Conservation (phyloP, 2,888 invertebrate species). For the Aporophyla lueneburgensis region DNA sequence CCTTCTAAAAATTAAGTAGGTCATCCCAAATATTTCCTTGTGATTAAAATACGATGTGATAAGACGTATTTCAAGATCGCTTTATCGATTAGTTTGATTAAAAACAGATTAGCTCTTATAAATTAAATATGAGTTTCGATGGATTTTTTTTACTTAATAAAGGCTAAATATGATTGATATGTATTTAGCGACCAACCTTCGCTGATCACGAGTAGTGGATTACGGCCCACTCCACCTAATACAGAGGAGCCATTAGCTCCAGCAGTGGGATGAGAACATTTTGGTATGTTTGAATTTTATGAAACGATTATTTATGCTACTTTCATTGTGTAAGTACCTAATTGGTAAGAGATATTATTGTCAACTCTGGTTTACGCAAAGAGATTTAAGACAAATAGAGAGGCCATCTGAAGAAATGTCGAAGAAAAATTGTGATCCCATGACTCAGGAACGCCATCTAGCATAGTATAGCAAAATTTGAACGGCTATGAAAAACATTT, state of each 20-base stretch:
- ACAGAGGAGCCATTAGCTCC: no score
- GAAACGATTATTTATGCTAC: background rate
- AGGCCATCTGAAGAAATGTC: no score
- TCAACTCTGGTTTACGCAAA: background rate
- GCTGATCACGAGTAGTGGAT: background rate
- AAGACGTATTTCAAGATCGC: background rate
- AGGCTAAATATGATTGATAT: background rate
- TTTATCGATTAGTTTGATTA: background rate
- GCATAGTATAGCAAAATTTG: no score
- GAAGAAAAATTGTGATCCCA: no score
- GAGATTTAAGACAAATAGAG: no score
- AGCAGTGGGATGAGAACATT: background rate
- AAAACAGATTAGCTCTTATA: background rate
- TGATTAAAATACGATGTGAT: background rate
- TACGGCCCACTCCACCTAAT: background rate
- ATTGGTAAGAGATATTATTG: no score
- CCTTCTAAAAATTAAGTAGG: background rate
- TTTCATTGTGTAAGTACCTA: background rate
- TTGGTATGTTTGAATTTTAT: no score
- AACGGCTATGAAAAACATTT: no score
- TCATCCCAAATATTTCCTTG: background rate
- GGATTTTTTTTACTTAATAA: background rate
- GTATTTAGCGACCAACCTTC: no score
- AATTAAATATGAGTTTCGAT: background rate
- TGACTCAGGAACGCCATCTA: no score